Evolutionary conservation across 2,113 vertebrate genomes (phyloP), one percentile per base, ranked within the genome.

Genomic region (Pollimyrus isidori): DNA sequence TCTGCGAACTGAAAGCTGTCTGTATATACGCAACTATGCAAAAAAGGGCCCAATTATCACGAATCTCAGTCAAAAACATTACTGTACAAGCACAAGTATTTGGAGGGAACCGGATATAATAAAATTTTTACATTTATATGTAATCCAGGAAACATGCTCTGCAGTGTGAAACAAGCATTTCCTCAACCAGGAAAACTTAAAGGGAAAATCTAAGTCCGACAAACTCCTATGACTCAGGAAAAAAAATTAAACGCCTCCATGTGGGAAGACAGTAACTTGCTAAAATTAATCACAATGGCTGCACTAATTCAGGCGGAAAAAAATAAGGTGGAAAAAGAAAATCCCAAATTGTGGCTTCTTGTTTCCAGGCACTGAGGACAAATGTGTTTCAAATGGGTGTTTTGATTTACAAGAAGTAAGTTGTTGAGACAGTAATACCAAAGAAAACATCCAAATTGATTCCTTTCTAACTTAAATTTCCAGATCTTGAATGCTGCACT

Each of bases 221-320:
- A 23, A 87, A 90, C 80, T 83, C 62, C 90, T 69, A 21, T 91
- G 86, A 90, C 87, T 91, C 88, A 91, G 1, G 89, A 7, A 17
- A 85, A 50, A 84, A 65, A 89, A 92, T n/a, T n/a, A n/a, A n/a
- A 19, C 1, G 30, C 65, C 45, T 88, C 42, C 23, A 19, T 1
- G 45, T 48, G 49, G 42, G 35, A 53, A 82, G 76, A 26, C 88
- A 83, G n/a, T 76, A 49, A 73, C 88, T 53, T 89, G 49, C 87
- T 50, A 42, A 65, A 80, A 48, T 76, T 48, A 52, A 73, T 35
- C n/a, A 39, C 23, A 86, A 30, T 50, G 48, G 21, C 23, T 11
- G 35, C 87, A 62, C 39, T 62, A 42, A 45, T 45, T 58, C 53
- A 45, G 87, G 39, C 3, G 13, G 73, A 42, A 80, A 35, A 85